Evolutionary conservation across 1,140 invertebrate species (phyloP).

Genomic region (Euwallacea similis): DNA sequence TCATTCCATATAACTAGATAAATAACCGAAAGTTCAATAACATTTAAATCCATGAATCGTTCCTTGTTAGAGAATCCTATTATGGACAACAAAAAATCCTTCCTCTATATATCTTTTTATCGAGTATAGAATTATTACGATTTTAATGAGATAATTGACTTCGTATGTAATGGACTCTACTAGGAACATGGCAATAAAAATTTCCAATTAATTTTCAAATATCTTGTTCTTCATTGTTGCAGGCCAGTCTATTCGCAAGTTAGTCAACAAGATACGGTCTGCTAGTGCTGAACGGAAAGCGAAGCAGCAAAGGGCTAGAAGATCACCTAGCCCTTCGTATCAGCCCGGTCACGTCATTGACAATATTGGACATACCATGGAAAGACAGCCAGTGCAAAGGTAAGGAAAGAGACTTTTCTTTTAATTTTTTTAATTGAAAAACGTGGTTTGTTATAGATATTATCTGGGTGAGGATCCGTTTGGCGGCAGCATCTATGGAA

Average conservation of each 20-base stretch:
- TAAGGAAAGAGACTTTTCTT: constrained; percentile 7
- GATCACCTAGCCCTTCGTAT: constrained; percentile 60
- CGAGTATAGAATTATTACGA: no score
- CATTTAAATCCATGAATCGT: no score
- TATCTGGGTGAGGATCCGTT: constrained; percentile 83
- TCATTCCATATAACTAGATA: no score
- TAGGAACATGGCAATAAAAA: no score
- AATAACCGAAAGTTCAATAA: no score
- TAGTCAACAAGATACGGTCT: constrained; percentile 76
- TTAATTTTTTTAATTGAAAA: neutral
- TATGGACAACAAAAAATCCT: no score
- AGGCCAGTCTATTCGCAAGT: constrained; percentile 73
- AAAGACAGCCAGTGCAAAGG: constrained; percentile 63
- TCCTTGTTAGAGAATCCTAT: no score
- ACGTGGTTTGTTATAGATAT: constrained; percentile 54
- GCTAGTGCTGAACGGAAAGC: constrained; percentile 72
- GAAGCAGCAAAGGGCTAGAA: constrained; percentile 58
- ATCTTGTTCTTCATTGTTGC: constrained; percentile 21
- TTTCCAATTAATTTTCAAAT: no score
- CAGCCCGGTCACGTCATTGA: constrained; percentile 66
- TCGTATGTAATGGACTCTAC: no score
- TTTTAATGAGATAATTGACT: no score
- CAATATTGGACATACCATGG: constrained; percentile 49
- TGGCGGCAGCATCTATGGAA: constrained; percentile 75
- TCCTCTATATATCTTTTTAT: no score